A percentile compares a stretch with the other conserved stretches of the same genome.
Conservation (phyloP, 1,140 invertebrate species). For the Penaeus japonicus region DNA sequence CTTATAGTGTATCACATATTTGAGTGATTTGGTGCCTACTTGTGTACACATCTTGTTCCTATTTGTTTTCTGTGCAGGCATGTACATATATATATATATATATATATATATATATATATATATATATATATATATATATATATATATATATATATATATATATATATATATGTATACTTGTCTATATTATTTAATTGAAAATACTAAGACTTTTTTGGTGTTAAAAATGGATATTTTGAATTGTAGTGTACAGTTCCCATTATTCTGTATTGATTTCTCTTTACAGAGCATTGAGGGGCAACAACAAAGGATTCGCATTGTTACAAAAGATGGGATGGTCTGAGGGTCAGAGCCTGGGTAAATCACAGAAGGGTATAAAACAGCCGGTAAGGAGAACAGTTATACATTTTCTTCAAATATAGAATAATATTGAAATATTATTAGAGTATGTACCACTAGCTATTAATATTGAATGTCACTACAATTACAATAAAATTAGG, state of each 20-base stretch:
- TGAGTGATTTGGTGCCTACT: not conserved
- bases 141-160: no score
- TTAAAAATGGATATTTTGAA: not conserved
- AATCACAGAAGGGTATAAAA: constrained; percentile 73
- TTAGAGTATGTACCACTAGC: no score
- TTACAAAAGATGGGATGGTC: constrained; percentile 91
- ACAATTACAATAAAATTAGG: no score
- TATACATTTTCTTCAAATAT: no score
- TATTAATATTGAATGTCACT: no score
- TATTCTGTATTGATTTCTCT: not conserved
- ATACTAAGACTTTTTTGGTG: not conserved
- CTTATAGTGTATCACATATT: not conserved
- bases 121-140: no score
- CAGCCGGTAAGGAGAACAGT: constrained; percentile 29
- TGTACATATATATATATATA: no score
- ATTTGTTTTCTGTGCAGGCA: no score
- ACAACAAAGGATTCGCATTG: constrained; percentile 89
- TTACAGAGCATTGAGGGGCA: constrained; percentile 75
- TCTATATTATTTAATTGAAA: no score
- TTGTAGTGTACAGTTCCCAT: not conserved
- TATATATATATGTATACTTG: no score
- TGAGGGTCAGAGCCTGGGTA: constrained; percentile 85
- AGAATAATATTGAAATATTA: not conserved
- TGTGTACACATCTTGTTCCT: no score
- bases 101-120: no score